A percentile compares a stretch with the other conserved stretches of the same genome.
Conservation (phyloP, 35 echinoderm and acorn worm species). For the Ophioderma brevispina region DNA sequence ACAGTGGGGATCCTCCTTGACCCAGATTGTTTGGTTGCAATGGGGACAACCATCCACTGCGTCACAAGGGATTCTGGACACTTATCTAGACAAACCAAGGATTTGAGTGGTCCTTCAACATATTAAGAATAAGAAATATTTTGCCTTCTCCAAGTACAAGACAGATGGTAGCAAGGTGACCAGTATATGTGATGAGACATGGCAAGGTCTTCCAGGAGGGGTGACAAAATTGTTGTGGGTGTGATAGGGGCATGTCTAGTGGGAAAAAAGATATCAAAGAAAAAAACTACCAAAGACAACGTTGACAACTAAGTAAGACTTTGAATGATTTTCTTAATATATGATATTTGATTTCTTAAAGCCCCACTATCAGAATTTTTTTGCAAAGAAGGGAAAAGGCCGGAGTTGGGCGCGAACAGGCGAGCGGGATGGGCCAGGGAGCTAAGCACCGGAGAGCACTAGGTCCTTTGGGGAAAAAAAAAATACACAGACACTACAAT, state of each 20-base stretch:
- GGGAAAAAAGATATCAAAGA: conserved; percentile 44
- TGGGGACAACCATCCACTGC: conserved; percentile 67
- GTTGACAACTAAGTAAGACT: too few relatives aligned
- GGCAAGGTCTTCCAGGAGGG: conserved; percentile 92
- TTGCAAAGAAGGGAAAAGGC: too few relatives aligned
- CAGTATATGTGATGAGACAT: conserved; percentile 64
- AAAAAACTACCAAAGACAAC: not conserved
- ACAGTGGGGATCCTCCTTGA: conserved; percentile 72
- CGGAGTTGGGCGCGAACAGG: too few relatives aligned
- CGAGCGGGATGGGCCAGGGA: too few relatives aligned
- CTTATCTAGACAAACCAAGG: conserved; percentile 98
- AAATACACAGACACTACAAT: too few relatives aligned
- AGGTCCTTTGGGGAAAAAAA: too few relatives aligned
- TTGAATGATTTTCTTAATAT: too few relatives aligned
- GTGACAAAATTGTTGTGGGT: conserved; percentile 86
- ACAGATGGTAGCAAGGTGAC: conserved; percentile 18
- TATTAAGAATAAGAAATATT: conserved; percentile 98
- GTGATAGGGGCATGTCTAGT: conserved; percentile 85
- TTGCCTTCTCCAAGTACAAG: conserved; percentile 86
- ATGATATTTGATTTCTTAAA: too few relatives aligned
- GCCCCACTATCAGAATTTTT: too few relatives aligned
- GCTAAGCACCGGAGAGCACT: too few relatives aligned
- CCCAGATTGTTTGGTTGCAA: conserved; percentile 87
- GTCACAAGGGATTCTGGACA: conserved; percentile 89
- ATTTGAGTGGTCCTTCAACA: conserved; percentile 90